A percentile compares a stretch with the other conserved stretches of the same genome.
Conservation (phyloP, 2,797 vertebrate species). For the Falco berigora region DNA sequence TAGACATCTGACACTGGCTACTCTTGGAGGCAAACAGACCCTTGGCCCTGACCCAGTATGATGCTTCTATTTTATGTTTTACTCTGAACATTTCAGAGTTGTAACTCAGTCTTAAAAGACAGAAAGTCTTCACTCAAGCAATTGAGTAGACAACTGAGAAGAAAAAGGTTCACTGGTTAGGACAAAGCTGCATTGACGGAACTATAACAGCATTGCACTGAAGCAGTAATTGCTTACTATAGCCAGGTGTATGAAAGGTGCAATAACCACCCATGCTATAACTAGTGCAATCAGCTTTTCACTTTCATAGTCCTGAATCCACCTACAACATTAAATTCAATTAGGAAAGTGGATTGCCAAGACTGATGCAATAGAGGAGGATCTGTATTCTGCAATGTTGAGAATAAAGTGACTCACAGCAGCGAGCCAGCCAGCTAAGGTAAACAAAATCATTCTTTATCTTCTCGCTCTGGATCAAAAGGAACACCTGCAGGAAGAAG, state of each 20-base stretch:
- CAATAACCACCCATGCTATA: background rate
- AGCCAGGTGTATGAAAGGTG: background rate
- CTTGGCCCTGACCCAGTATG: background rate
- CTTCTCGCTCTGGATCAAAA: conserved; percentile 95
- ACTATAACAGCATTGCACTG: background rate
- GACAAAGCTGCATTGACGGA: background rate
- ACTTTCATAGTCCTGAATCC: conserved; percentile 24
- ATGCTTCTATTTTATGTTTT: background rate
- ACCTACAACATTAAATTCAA: conserved; percentile 37
- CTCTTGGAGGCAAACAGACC: background rate
- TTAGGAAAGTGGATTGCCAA: conserved; percentile 37
- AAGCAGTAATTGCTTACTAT: background rate
- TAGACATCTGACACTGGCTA: background rate
- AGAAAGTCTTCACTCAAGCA: background rate
- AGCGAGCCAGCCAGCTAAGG: conserved; percentile 94
- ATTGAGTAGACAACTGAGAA: background rate
- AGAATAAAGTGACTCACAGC: conserved; percentile 83
- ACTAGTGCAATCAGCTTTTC: conserved; percentile 13
- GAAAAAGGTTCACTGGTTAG: background rate
- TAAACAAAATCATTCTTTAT: conserved; percentile 94
- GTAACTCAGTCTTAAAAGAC: background rate
- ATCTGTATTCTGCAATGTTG: conserved; percentile 55
- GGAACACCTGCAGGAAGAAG: conserved; percentile 81
- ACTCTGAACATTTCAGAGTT: background rate
- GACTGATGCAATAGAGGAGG: conserved; percentile 22